Base-by-base conservation (phyloP, 2,113 vertebrate species). In the Xenopus tropicalis region DNA sequence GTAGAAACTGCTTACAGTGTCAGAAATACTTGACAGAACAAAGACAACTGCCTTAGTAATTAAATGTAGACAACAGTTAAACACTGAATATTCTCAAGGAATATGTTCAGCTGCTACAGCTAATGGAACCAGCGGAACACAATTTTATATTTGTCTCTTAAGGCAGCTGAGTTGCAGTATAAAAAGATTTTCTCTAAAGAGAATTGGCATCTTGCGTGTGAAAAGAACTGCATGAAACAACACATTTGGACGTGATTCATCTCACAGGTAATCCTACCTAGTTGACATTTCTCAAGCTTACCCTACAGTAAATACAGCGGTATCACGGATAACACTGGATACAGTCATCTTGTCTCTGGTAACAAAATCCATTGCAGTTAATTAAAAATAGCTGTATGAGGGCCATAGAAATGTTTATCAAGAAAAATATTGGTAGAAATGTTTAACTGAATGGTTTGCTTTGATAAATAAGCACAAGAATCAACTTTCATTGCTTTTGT, bases 21-120 rank as follows among this genome's bases (percentile, higher is more conserved):
- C 29, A 46, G 20, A 57, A 57, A 42, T 19, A 65, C 29, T 25
- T 1, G 14, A 66, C 16, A 29, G 46, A 43, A 29, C 11, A 2
- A 23, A 66, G 43, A 52, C 52, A 57, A 58, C 46, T 24, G 14
- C 46, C 8, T 14, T 19, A 17, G 71, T 66, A 22, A 72, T 72
- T 52, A 72, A 66, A 66, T 14, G 51, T 25, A 23, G 62, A 17
- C 16, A 57, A 66, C 25, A n/a, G 21, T 20, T 65, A 37, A 51
- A 11, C 48, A 43, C 23, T 13, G 22, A 57, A 29, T 52, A 17
- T 21, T 17, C 8, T 13, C 37, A 25, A 29, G 24, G 12, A 64
- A 64, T 64, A 12, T 48, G 17, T 22, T 22, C 46, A 5, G 22
- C 29, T 42, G 67, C 57, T 37, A 37, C 29, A 37, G 29, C 29